A percentile compares a stretch with the other conserved stretches of the same genome.
Conservation (phyloP, 2,888 invertebrate genomes). For the Tipula unca region DNA sequence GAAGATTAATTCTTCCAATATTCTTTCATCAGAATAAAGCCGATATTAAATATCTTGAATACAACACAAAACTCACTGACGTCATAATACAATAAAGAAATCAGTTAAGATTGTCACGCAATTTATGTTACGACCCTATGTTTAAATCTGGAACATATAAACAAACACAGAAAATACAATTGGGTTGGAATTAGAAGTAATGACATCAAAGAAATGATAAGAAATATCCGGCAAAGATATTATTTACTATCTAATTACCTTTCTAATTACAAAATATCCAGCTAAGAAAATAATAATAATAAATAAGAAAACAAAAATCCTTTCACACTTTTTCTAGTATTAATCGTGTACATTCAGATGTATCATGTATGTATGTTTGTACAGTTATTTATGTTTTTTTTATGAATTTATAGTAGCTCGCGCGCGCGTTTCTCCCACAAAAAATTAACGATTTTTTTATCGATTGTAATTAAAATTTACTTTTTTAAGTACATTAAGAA, state of each 20-base stretch:
- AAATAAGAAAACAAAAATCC: not conserved
- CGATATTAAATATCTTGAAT: not conserved
- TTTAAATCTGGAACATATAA: not conserved
- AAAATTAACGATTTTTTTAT: not conserved
- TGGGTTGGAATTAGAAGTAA: not conserved
- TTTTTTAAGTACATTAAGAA: not conserved
- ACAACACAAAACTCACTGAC: not conserved
- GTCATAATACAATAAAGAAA: not conserved
- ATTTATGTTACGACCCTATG: not conserved
- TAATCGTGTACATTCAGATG: not conserved
- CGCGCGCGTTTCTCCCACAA: not conserved
- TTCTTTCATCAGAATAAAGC: not conserved
- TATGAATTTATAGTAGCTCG: not conserved
- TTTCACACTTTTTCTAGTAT: not conserved
- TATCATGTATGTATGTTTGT: not conserved
- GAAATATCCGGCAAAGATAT: not conserved
- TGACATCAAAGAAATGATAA: not conserved
- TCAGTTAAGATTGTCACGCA: not conserved
- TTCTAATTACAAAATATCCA: not conserved
- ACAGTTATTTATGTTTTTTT: not conserved
- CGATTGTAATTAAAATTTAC: not conserved
- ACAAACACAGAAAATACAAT: not conserved
- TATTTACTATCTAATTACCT: not conserved
- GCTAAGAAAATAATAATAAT: no score
- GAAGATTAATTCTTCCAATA: not conserved